Conservation (phyloP, 2,888 invertebrate genomes). For the Aspidapion aeneum region DNA sequence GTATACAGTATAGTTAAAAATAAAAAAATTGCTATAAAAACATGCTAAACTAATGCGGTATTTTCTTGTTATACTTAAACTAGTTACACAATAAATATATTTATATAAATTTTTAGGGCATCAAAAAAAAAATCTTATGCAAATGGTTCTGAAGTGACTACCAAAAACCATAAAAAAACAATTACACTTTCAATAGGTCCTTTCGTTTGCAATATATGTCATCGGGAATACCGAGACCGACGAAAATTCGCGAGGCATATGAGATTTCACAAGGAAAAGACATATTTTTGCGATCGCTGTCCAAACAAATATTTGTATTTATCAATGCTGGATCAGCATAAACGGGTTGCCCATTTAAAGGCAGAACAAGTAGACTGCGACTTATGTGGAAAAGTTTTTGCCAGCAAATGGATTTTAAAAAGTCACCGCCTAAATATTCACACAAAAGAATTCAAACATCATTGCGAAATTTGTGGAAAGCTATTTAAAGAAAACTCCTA, state of each 20-base stretch:
- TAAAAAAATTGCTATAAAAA: too few species aligned
- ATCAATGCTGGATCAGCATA: slow-evolving; percentile 26
- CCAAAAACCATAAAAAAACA: too few species aligned
- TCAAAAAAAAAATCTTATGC: too few species aligned
- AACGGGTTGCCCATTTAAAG: slow-evolving; percentile 24
- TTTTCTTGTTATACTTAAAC: too few species aligned
- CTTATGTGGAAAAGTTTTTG: slow-evolving; percentile 28
- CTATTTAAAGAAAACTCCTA: neutral
- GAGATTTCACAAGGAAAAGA: neutral
- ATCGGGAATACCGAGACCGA: neutral
- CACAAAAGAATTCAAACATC: neutral
- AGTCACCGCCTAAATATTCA: slow-evolving; percentile 40
- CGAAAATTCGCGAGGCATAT: neutral
- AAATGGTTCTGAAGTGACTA: too few species aligned
- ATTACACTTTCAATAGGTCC: too few species aligned
- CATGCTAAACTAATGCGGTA: too few species aligned
- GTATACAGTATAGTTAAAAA: too few species aligned
- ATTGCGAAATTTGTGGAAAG: neutral
- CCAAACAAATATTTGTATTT: slow-evolving; percentile 27
- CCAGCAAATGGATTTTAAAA: slow-evolving; percentile 39
- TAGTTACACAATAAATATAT: too few species aligned
- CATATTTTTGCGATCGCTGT: slow-evolving; percentile 19
- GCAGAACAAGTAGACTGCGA: slow-evolving; percentile 27
- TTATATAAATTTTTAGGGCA: too few species aligned
- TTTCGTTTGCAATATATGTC: neutral